Base-by-base conservation (phyloP, 2,797 vertebrate genomes). In the Brachyalestes nurse region DNA sequence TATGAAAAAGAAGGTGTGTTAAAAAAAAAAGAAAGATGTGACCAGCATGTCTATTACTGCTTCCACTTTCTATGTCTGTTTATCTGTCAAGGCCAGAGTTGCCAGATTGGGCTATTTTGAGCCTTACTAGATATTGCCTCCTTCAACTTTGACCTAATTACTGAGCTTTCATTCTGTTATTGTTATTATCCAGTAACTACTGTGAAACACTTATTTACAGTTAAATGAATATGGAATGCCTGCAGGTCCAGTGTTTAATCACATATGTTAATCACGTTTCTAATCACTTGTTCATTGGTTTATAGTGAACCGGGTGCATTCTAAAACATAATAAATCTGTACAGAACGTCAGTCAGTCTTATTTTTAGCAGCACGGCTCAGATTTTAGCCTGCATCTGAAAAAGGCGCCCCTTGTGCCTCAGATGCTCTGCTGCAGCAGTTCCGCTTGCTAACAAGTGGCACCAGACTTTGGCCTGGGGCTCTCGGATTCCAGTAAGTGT, bases 391-490 rank as follows among this genome's bases (percentile, higher is more conserved):
- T 72, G 72, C 19, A 17, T 75, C 60, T 28, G 10, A 42, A 28
- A 65, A 80, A 83, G 57, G 62, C 66, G 34, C 89, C 91, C 89
- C 88, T 87, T 85, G 88, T 89, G 89, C 88, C 88, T 90, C 88
- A 87, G 88, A 87, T 88, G 87, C 87, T 89, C 86, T 84, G 87
- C 88, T 87, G 87, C 90, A 88, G 82, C 74, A 92, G 93, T 92
- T 92, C 90, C 88, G 88, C 93, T 93, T 89, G 90, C 90, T 93
- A 94, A 94, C 93, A 90, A 93, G 91, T 90, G 91, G 90, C 93
- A 93, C 90, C 92, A 92, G 92, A 93, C 93, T 93, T 93, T 94
- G 93, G 91, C 93, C 92, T 88, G 88, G 86, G 89, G 93, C 93
- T 88, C 89, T 89, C 84, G 87, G 91, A 92, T 95, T 94, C 93